These are phyloP conservation scores for Notodonta dromedarius DNA, from an alignment of 2,888 invertebrate genomes.

Conservation along the genomic window DNA sequence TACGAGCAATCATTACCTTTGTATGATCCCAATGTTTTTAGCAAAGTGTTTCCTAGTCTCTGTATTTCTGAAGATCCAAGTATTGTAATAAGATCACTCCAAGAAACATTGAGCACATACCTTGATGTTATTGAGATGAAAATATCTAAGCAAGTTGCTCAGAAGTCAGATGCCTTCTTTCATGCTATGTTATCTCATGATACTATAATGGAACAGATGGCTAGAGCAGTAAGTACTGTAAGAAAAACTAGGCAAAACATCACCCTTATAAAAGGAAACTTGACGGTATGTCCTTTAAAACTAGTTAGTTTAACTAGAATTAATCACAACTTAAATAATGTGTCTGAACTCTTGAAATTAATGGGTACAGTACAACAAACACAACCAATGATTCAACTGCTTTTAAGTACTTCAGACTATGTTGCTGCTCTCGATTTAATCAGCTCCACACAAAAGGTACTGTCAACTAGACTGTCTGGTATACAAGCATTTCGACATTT, in stretches of 20 bases:
- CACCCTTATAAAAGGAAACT: slow-evolving; percentile 89
- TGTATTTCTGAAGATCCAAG: slow-evolving; percentile 82
- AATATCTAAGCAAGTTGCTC: slow-evolving; percentile 96
- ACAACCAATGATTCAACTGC: slow-evolving; percentile 97
- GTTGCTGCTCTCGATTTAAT: slow-evolving; percentile 98
- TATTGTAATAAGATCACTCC: slow-evolving; percentile 88
- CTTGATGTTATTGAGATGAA: slow-evolving; percentile 97
- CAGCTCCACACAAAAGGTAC: slow-evolving; percentile 96
- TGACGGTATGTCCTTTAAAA: slow-evolving; percentile 92
- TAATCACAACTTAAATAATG: slow-evolving; percentile 86
- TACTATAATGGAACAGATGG: slow-evolving; percentile 97
- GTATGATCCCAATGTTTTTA: slow-evolving; percentile 92
- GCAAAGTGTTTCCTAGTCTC: slow-evolving; percentile 91
- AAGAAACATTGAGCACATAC: slow-evolving; percentile 97
- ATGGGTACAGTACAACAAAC: slow-evolving; percentile 99
- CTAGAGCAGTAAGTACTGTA: slow-evolving; percentile 91
- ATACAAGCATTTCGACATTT: slow-evolving; percentile 98
- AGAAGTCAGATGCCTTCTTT: slow-evolving; percentile 98
- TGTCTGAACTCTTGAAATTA: slow-evolving; percentile 91
- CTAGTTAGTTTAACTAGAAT: slow-evolving; percentile 89
- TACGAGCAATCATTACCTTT: slow-evolving; percentile 91
- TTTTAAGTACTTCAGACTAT: slow-evolving; percentile 97
- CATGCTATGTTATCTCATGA: slow-evolving; percentile 99
- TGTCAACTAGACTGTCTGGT: slow-evolving; percentile 94
- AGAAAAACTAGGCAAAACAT: slow-evolving; percentile 90